Evolutionary conservation across 2,888 invertebrate species (phyloP), one percentile per base, ranked within the genome.

Genomic region (Lithophane leautieri): DNA sequence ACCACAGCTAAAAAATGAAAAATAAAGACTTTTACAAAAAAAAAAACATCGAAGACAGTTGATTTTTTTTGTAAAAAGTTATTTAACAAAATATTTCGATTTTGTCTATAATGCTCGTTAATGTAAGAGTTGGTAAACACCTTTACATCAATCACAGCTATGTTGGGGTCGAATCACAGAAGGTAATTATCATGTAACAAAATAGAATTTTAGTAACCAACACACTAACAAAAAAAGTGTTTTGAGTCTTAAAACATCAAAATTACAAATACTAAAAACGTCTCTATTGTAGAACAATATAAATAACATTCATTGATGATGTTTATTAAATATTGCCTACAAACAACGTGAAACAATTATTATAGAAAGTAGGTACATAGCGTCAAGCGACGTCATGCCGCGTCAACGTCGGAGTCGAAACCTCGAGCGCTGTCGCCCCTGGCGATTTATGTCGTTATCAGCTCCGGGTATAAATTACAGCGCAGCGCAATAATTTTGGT

Each of bases 401-500:
- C 86, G 94, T 92, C 93, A 94, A 93, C 94, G 94, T 92, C 92
- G 90, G 88, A 94, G 91, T 93, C 93, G 92, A 94, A 94, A 92
- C 93, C 91, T 91, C 88, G 79, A 82, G 92, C 91, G 91, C 93
- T 94, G 95, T 96, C 96, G 92, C 93, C 94, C 89, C 87, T 84
- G 91, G 91, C 93, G 92, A 96, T 96, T 96, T 96, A 96, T 96
- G 95, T 92, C 94, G 94, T 96, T 96, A 96, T 95, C 95, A 96
- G 93, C 86, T 94, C 88, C 88, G 93, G 91, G 93, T 94, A 95
- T 96, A 96, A 96, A 96, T 96, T 96, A 95, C 95, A 93, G 86
- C 91, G 91, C 92, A 92, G 92, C 89, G 95, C 94, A 95, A 96
- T 96, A 96, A 96, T 96, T 96, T 96, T 95, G 96, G 94, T 94